A percentile compares a stretch with the other conserved stretches of the same genome.
Evolutionary conservation across 2,113 vertebrate species (phyloP).

Genomic region (Myxocyprinus asiaticus): DNA sequence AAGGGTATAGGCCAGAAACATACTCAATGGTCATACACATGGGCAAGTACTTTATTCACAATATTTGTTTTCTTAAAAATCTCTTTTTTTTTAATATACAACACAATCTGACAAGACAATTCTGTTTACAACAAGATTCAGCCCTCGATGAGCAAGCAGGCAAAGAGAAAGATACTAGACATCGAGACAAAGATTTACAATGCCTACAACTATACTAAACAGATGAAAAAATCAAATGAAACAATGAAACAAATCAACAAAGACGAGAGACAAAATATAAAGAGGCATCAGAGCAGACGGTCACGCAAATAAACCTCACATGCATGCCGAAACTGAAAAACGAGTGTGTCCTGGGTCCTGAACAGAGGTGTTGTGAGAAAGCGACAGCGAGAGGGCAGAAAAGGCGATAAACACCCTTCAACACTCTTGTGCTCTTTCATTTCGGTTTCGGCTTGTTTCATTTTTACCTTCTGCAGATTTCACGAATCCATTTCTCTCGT

Average conservation of each 20-base stretch:
- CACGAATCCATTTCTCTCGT: constrained; percentile 54
- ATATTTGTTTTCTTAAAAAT: constrained; percentile 73
- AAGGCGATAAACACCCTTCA: background rate
- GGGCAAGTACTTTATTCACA: constrained; percentile 82
- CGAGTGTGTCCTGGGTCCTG: background rate
- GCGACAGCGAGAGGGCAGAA: background rate
- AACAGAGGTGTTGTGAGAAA: constrained; percentile 16
- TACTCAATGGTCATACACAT: constrained; percentile 45
- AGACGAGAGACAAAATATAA: constrained; percentile 60
- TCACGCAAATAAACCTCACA: constrained; percentile 65
- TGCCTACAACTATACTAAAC: constrained; percentile 68
- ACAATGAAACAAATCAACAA: constrained; percentile 56
- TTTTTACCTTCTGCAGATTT: constrained; percentile 59
- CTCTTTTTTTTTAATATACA: constrained; percentile 80
- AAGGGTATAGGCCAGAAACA: background rate
- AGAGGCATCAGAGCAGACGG: constrained; percentile 50
- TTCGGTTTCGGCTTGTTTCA: background rate
- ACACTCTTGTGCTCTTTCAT: background rate
- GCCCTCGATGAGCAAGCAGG: constrained; percentile 75
- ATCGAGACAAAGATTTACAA: constrained; percentile 58
- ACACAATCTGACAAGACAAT: constrained; percentile 79
- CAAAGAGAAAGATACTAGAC: constrained; percentile 53
- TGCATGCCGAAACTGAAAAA: constrained; percentile 56
- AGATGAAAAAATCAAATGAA: constrained; percentile 71
- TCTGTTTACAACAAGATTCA: constrained; percentile 77